Evolutionary conservation across 2,113 vertebrate species (phyloP), one percentile per base, ranked within the genome.

Genomic region (Bufo bufo): DNA sequence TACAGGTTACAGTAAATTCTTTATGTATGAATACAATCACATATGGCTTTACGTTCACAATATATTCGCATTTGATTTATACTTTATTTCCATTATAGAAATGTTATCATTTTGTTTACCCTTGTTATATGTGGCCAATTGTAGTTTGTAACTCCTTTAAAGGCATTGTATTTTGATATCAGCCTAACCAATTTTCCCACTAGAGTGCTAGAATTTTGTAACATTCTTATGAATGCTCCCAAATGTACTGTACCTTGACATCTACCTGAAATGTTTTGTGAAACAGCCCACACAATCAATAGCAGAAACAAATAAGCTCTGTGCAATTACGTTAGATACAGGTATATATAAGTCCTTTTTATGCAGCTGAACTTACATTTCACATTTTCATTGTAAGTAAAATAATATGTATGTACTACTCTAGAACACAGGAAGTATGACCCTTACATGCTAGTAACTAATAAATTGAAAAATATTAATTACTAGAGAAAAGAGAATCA

Each of bases 201-300:
- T 47, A 79, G 85, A 86, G n/a, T 54, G 72, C 50, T 52, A 63
- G 56, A 77, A 78, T 86, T 78, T 33, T 77, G 50, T 66, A 66
- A n/a, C 59, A 79, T 86, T 79, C 61, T 69, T 80, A 23, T 56
- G 49, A 79, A 47, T 86, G 63, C 77, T 86, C 85, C 85, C 85
- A 71, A 63, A 54, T 86, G 85, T 86, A 79, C 85, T 79, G 23
- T 79, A 86, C 77, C 85, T 86, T 69, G 77, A 79, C 77, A 80
- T 69, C 50, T 80, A 86, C 85, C 85, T 86, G 59, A 78, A 86
- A 78, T 78, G 45, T 72, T 79, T 65, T 86, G 63, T 58, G 74
- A 69, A 45, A 23, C 77, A 66, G 61, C 63, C 61, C 33, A 78
- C 85, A 79, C 85, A 69, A 86, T 86, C 75, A 80, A 86, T 86